Conservation (phyloP, 2,113 vertebrate species). For the Muscicapa adusta region DNA sequence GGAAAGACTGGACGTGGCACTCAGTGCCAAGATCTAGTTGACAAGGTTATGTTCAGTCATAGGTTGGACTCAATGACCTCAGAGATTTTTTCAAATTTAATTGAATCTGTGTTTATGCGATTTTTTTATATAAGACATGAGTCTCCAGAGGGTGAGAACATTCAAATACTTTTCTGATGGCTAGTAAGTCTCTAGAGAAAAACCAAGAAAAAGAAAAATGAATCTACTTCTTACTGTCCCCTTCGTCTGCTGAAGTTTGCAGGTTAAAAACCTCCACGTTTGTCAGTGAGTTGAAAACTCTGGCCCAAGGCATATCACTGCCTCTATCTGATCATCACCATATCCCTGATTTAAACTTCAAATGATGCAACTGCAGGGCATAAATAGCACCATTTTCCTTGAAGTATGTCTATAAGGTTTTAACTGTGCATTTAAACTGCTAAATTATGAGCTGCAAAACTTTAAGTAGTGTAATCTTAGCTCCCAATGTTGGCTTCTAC, state of each 20-base stretch:
- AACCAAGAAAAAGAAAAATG: not conserved
- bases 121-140: not conserved
- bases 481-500: not conserved
- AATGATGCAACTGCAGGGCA: not conserved
- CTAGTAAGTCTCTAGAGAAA: not conserved
- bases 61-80: not conserved
- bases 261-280: not conserved
- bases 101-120: not conserved
- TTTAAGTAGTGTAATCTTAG: slow-evolving; percentile 26
- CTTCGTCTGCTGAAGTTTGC: not conserved
- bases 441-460: slow-evolving; percentile 43
- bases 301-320: not conserved
- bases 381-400: slow-evolving; percentile 23
- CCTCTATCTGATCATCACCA: not conserved
- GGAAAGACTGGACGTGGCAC: not conserved
- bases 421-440: slow-evolving; percentile 52
- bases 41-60: not conserved
- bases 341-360: not conserved
- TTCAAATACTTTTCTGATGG: not conserved
- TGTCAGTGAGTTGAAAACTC: not conserved
- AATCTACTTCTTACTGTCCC: not conserved
- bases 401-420: slow-evolving; percentile 30
- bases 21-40: not conserved
- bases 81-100: not conserved
- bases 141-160: not conserved